Percentiles rank a stretch among this genome's conserved stretches.
These are phyloP conservation scores for Drosophila mercatorum DNA, from an alignment of 2,888 invertebrate species.

Conservation along the genomic window DNA sequence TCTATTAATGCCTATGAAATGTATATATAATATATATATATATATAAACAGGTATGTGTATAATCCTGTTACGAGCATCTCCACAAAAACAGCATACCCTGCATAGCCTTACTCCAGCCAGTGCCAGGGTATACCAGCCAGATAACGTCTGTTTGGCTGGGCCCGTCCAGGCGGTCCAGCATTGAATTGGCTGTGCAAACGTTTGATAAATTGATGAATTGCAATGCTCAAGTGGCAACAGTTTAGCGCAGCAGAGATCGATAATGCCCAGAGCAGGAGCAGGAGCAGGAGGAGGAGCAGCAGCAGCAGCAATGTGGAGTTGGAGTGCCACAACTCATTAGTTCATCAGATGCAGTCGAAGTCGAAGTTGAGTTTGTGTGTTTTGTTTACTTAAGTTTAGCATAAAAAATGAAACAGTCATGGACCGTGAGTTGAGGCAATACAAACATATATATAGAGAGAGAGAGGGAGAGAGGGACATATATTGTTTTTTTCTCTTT, in stretches of 20 bases:
- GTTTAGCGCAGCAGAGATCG: constrained; percentile 66
- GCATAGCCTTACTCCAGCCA: too few relatives aligned
- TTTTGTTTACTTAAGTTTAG: constrained; percentile 73
- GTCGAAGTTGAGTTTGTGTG: constrained; percentile 32
- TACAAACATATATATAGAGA: constrained; percentile 2
- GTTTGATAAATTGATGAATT: constrained; percentile 78
- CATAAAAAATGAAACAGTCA: constrained; percentile 72
- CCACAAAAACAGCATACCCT: neutral
- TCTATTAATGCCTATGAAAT: too few relatives aligned
- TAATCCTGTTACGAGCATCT: too few relatives aligned
- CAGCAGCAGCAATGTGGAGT: constrained; percentile 28
- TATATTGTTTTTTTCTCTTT: constrained; percentile 20
- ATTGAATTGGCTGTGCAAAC: constrained; percentile 77
- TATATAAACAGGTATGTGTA: too few relatives aligned
- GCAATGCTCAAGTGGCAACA: constrained; percentile 78
- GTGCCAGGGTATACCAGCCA: constrained; percentile 6
- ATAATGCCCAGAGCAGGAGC: constrained; percentile 37
- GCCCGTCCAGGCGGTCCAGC: constrained; percentile 35
- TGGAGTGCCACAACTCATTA: constrained; percentile 62
- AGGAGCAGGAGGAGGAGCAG: constrained; percentile 5
- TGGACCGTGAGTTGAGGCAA: constrained; percentile 44
- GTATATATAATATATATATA: too few relatives aligned
- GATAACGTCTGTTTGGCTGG: constrained; percentile 36
- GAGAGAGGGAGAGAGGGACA: neutral
- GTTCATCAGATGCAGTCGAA: constrained; percentile 48